Base-by-base conservation (phyloP, 2,113 vertebrate genomes). In the Mormoops blainvillei region DNA sequence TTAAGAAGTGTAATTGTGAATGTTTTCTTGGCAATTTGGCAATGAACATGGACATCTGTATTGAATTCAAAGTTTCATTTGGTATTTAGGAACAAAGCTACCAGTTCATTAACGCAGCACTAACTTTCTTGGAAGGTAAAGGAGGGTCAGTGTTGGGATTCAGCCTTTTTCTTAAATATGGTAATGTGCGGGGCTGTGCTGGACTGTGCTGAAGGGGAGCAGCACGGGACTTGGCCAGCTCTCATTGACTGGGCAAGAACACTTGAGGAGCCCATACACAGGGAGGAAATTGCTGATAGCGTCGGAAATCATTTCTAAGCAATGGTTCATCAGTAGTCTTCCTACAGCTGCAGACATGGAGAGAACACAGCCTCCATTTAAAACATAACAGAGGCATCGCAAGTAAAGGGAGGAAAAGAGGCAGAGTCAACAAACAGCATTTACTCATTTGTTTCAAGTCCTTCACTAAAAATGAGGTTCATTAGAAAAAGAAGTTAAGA, bases 41-140 rank as follows among this genome's bases (percentile, higher is more conserved):
- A 93, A 94, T 95, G 98, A 96, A 97, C 83, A 97, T 63, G 76
- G 95, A 77, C 85, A 96, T 97, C 96, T 93, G 94, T 94, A 97
- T 52, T 82, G 89, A 93, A 83, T 50, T 94, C 70, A 97, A 98
- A 95, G 92, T 71, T 94, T 96, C 83, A 78, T 70, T 86, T 95
- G 58, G 92, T 91, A 43, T 95, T 92, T 38, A 36, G 78, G 41
- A 15, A n/a, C 28, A 91, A 88, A 97, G 84, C 84, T 92, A 63
- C 19, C 70, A 63, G 65, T 87, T 94, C 71, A 71, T 94, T 85
- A 90, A 82, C 2, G 28, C 36, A 76, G 78, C 56, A 86, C 78
- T 28, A 80, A 96, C 87, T 84, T 48, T 95, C 50, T 73, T 96
- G 8, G 94, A 82, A 89, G 94, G 80, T 81, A 74, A 97, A 93